Conservation (phyloP, 2,888 invertebrate species). For the Drosophila maculinotata region DNA sequence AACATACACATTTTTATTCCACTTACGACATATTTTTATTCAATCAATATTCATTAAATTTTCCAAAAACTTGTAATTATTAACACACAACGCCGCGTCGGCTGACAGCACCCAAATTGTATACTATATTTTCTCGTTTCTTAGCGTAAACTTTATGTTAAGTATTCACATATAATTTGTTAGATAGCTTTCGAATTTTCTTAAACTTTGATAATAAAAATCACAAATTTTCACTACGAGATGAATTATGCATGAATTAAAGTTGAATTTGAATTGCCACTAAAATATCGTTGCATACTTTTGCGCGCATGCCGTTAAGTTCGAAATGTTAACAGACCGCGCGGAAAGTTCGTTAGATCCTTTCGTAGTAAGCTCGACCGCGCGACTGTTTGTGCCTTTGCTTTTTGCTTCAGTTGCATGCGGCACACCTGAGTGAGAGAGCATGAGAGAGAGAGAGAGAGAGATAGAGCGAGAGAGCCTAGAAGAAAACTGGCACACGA, state of each 20-base stretch:
- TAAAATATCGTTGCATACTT: constrained; percentile 52
- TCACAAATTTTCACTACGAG: not conserved
- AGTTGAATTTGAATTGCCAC: constrained; percentile 3
- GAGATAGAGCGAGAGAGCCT: constrained; percentile 13
- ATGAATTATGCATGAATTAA: constrained; percentile 13
- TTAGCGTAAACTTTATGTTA: constrained; percentile 1
- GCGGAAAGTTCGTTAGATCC: constrained; percentile 59
- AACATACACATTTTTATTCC: constrained; percentile 60
- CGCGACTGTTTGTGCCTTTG: constrained; percentile 66
- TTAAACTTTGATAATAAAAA: not conserved
- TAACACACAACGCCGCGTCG: constrained; percentile 50
- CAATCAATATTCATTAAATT: constrained; percentile 83
- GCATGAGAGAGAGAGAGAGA: not conserved
- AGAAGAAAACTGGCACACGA: constrained; percentile 29
- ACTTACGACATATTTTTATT: constrained; percentile 62
- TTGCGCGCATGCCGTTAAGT: constrained; percentile 47
- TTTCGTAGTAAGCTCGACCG: constrained; percentile 72
- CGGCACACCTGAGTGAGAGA: constrained; percentile 37
- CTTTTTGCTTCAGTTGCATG: constrained; percentile 32
- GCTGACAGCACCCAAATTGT: constrained; percentile 20
- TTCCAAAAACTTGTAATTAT: constrained; percentile 76
- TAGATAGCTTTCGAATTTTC: not conserved
- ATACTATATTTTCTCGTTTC: constrained; percentile 3
- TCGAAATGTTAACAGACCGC: constrained; percentile 22
- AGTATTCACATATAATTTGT: not conserved